A percentile compares a stretch with the other conserved stretches of the same genome.
Conservation (phyloP, 2,888 invertebrate genomes). For the Tryphoninae sp. region DNA sequence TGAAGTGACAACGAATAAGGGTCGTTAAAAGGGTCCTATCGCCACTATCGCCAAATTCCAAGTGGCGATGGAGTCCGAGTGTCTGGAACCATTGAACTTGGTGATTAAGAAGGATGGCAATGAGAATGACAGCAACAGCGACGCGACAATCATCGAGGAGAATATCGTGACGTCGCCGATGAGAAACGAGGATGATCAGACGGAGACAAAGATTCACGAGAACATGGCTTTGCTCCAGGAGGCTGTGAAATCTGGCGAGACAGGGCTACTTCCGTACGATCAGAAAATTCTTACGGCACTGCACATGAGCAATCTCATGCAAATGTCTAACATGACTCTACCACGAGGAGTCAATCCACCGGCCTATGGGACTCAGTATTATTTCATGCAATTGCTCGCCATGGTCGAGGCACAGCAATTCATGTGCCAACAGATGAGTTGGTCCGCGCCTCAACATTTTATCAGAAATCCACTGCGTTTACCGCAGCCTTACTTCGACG, state of each 20-base stretch:
- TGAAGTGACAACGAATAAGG: conserved; percentile 33
- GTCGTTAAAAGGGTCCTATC: conserved; percentile 18
- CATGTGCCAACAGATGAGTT: conserved; percentile 79
- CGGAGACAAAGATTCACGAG: conserved; percentile 71
- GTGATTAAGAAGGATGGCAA: conserved; percentile 81
- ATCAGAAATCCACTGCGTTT: conserved; percentile 73
- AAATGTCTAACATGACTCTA: conserved; percentile 77
- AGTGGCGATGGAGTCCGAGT: conserved; percentile 81
- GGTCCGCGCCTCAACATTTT: conserved; percentile 76
- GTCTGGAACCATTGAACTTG: conserved; percentile 83
- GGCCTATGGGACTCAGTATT: conserved; percentile 66
- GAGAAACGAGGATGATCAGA: conserved; percentile 72
- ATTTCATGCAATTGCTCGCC: conserved; percentile 78
- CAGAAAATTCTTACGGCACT: conserved; percentile 80
- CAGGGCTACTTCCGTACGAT: conserved; percentile 75
- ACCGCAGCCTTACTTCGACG: conserved; percentile 74
- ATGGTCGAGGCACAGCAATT: conserved; percentile 71
- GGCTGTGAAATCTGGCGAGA: conserved; percentile 73
- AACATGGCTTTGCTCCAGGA: conserved; percentile 77
- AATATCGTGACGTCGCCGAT: conserved; percentile 62
- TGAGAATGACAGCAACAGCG: conserved; percentile 55
- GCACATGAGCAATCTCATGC: conserved; percentile 80
- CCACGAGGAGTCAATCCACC: conserved; percentile 70
- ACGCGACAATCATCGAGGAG: conserved; percentile 59
- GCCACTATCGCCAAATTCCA: conserved; percentile 52